phyloP scores from a whole-genome alignment of 2,113 vertebrate genomes.

The Poecile atricapillus region DNA sequence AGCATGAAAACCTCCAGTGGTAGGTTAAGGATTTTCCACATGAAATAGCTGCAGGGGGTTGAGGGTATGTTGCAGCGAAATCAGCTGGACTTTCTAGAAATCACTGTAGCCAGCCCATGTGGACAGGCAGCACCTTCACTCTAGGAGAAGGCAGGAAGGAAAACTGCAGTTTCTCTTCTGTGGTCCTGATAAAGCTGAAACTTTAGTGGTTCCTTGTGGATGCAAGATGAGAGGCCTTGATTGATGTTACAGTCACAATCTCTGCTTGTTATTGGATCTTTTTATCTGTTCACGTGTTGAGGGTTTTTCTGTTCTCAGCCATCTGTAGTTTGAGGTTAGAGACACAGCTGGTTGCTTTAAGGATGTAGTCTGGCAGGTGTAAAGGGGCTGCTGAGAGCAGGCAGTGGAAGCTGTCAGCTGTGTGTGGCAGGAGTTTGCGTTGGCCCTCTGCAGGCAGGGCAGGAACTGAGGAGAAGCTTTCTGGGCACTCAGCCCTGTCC shows the following conservation, averaged over 20 bases:
- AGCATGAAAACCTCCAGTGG: not conserved
- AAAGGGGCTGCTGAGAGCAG: not conserved
- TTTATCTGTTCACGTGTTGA: not conserved
- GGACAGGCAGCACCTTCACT: not conserved
- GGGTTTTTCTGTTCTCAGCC: not conserved
- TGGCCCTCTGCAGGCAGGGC: not conserved
- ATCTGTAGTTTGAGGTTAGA: not conserved
- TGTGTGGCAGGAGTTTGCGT: not conserved
- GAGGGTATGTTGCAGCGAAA: not conserved
- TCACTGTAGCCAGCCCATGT: not conserved
- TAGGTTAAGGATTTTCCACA: not conserved
- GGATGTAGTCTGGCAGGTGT: not conserved
- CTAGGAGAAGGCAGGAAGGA: not conserved
- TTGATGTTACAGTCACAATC: not conserved
- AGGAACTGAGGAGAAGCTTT: not conserved
- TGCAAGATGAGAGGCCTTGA: not conserved
- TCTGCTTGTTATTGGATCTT: not conserved
- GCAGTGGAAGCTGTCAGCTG: accelerated
- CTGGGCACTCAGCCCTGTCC: not conserved
- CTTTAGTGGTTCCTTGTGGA: not conserved
- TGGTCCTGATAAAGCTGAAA: not conserved
- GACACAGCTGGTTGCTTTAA: not conserved
- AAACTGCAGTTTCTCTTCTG: not conserved
- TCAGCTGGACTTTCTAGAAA: not conserved
- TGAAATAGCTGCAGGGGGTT: not conserved